Conservation (phyloP, 2,113 vertebrate genomes). For the Dicentrarchus labrax region DNA sequence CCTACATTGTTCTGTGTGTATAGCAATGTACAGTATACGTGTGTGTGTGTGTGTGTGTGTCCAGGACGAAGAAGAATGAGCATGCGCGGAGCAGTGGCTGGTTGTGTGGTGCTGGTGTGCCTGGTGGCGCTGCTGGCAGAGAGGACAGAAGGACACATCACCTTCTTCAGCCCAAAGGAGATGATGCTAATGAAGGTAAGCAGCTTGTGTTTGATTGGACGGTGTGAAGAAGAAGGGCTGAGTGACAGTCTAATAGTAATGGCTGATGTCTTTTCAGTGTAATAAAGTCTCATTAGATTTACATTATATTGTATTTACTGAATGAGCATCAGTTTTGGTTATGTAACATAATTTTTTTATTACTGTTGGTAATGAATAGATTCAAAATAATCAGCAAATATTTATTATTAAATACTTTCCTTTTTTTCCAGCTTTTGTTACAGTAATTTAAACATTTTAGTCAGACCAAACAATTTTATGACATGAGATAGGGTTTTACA, state of each 20-base stretch:
- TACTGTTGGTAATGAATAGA: background rate
- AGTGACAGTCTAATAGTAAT: too few relatives aligned
- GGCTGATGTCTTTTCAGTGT: background rate
- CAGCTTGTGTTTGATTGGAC: background rate
- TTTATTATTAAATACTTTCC: background rate
- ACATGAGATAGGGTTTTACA: background rate
- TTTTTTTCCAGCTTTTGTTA: background rate
- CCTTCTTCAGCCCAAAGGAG: slow-evolving; percentile 88
- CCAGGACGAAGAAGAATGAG: slow-evolving; percentile 71
- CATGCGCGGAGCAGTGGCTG: slow-evolving; percentile 77
- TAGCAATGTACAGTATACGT: background rate
- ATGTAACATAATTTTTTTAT: background rate
- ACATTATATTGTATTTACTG: background rate
- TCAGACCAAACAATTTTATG: background rate
- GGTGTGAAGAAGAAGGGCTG: background rate
- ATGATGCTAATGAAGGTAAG: slow-evolving; percentile 87
- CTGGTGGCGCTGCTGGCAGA: slow-evolving; percentile 81
- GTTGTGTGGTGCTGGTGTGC: slow-evolving; percentile 80
- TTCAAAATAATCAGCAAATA: background rate
- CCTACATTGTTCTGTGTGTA: background rate
- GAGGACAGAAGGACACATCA: slow-evolving; percentile 84
- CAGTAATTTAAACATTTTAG: background rate
- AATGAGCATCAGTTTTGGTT: background rate
- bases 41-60: slow-evolving; percentile 23
- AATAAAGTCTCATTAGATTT: background rate